A percentile compares a stretch with the other conserved stretches of the same genome.
Evolutionary conservation across 2,797 vertebrate genomes (phyloP).

Genomic region (Lophura swinhoii): DNA sequence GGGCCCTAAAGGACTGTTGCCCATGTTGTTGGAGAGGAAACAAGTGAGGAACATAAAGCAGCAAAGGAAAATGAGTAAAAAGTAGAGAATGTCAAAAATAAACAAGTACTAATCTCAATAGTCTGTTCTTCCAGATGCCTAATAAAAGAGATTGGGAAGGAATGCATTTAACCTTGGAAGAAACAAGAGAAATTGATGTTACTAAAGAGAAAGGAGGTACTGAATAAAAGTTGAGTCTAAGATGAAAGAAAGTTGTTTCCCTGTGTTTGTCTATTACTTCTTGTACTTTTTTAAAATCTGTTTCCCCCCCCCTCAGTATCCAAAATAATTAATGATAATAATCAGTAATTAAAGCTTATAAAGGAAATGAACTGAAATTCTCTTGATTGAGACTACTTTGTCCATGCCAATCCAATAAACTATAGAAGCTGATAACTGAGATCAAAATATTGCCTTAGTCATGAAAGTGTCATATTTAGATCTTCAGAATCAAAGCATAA

Average conservation of each 20-base stretch:
- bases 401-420: background rate
- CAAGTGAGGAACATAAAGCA: background rate
- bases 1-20: background rate
- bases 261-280: background rate
- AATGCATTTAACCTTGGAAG: fast-evolving
- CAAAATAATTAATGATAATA: too few relatives aligned
- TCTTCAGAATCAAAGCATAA: background rate
- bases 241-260: background rate
- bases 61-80: background rate
- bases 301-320: background rate
- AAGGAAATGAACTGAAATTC: background rate
- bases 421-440: background rate
- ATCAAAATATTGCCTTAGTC: background rate
- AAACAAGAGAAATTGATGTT: background rate
- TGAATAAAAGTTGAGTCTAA: background rate
- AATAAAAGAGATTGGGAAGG: background rate
- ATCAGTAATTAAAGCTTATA: background rate
- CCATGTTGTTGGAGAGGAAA: background rate
- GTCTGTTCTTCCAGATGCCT: background rate
- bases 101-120: background rate
- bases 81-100: background rate
- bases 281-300: background rate
- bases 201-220: background rate
- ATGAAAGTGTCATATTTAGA: background rate
- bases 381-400: background rate